Base-by-base conservation (phyloP, 53 echinoderm and acorn worm genomes). In the Astropecten irregularis region DNA sequence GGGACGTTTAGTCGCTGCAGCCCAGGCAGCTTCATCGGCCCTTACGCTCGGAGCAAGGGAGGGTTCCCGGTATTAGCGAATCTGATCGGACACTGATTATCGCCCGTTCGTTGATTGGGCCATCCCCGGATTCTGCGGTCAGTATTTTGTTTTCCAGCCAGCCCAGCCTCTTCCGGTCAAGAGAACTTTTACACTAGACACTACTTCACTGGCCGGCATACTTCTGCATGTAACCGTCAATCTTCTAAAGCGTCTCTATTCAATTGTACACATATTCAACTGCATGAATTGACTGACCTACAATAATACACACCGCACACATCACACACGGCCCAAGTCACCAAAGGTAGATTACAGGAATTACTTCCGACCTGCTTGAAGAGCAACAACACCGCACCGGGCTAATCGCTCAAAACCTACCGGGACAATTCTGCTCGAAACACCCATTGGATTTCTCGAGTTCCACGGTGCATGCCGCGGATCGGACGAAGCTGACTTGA, bases 351-450 rank as follows among this genome's bases (percentile, higher is more conserved):
- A 58, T 58, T 58, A 9, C 47, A 46, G 8, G 59, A 76, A 76
- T 76, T 76, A 76, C 42, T 76, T 76, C 76, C 76, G 76, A 76
- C 27, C 40, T n/a, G n/a, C n/a, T n/a, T n/a, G n/a, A n/a, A n/a
- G n/a, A n/a, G n/a, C n/a, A n/a, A n/a, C n/a, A n/a, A n/a, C n/a
- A n/a, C n/a, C n/a, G 46, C 42, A 6, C 25, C 42, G 33, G 9
- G 68, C 68, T 68, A 31, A 66, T 39, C 66, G 40, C 38, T 15
- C 4, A 20, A 44, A 40, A 58, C 25, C 59, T 36, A 73, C 73
- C 73, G 73, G 73, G 73, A 73, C 73, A 36, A n/a, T 73, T 73
- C 54, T 33, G 35, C 52, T 9, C 73, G 37, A 37, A 73, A 36
- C 73, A 54, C 73, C 73, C 73, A 16, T 34, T 22, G 23, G 36